Conservation (phyloP, 2,888 invertebrate species). For the Eristalinus aeneus region DNA sequence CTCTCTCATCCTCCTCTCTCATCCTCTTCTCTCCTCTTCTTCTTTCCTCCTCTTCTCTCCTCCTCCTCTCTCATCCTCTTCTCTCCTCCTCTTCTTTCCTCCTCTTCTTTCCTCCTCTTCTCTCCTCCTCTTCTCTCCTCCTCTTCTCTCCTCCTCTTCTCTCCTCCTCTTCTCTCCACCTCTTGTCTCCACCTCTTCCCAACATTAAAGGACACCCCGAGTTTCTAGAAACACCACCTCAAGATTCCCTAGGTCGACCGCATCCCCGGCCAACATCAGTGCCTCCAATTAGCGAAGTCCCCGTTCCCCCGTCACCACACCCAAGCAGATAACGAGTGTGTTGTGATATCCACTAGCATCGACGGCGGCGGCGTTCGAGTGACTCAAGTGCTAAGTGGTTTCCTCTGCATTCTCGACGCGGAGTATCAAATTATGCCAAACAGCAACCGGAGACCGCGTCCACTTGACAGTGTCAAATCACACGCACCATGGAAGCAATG, state of each 20-base stretch:
- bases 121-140: no score
- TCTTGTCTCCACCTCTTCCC: no score
- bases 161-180: no score
- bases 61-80: no score
- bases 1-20: no score
- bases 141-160: no score
- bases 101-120: no score
- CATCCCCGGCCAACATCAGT: neutral
- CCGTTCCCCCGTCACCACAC: neutral
- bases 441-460: neutral
- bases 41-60: no score
- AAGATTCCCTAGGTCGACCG: neutral
- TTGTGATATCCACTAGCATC: conserved; percentile 40
- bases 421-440: conserved; percentile 4
- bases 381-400: conserved; percentile 52
- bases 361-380: neutral
- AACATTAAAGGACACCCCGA: neutral
- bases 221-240: neutral
- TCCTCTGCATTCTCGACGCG: conserved; percentile 11
- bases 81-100: no score
- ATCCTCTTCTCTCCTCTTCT: no score
- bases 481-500: conserved; percentile 7
- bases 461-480: conserved; percentile 68
- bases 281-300: neutral
- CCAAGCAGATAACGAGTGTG: neutral